These are phyloP conservation scores for Mythimna lalbum DNA, from an alignment of 2,888 invertebrate genomes.

Conservation along the genomic window DNA sequence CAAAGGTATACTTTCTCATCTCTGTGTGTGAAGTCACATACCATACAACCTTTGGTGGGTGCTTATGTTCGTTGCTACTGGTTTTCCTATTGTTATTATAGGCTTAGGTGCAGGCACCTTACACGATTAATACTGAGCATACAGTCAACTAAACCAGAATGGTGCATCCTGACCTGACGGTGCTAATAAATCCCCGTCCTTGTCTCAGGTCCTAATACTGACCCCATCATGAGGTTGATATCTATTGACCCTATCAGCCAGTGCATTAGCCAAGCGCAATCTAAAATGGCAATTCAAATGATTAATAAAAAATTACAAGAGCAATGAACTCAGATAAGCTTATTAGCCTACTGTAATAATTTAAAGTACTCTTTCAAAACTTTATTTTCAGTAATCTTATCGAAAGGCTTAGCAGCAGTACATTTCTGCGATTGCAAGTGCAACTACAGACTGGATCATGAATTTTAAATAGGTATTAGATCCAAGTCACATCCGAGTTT, in stretches of 20 bases:
- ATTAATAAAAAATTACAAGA: slow-evolving; percentile 20
- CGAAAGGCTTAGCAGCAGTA: neutral
- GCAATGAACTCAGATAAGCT: slow-evolving; percentile 34
- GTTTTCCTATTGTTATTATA: slow-evolving; percentile 15
- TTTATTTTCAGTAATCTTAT: neutral
- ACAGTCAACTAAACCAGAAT: neutral
- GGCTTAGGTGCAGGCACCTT: neutral
- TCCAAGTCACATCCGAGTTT: no score
- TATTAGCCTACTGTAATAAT: neutral
- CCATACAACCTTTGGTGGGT: slow-evolving; percentile 19
- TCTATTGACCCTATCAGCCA: no score
- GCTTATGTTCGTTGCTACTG: slow-evolving; percentile 4
- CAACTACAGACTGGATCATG: no score
- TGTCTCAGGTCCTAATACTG: neutral
- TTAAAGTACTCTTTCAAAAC: neutral
- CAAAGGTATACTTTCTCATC: slow-evolving; percentile 52
- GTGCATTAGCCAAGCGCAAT: neutral
- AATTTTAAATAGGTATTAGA: no score
- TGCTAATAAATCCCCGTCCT: neutral
- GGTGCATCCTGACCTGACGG: neutral
- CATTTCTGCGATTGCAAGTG: no score
- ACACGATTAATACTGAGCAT: neutral
- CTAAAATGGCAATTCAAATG: slow-evolving; percentile 6
- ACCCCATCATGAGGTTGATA: neutral
- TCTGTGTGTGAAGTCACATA: slow-evolving; percentile 32